Evolutionary conservation across 2,113 vertebrate species (phyloP).

Genomic region (Pelmatolapia mariae): DNA sequence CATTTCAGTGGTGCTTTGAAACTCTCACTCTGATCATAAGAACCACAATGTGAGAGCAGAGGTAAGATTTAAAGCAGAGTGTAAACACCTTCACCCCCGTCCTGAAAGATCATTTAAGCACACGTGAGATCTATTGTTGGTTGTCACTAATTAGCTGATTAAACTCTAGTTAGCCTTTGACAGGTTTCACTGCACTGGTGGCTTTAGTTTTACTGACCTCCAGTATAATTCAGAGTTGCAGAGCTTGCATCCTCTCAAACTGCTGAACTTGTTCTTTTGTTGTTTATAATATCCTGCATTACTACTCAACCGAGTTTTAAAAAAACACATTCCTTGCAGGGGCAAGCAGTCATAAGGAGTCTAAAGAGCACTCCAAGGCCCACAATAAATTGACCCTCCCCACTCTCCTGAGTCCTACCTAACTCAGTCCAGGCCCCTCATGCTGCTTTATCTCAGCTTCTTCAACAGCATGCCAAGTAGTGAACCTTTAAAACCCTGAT

Average conservation of each 20-base stretch:
- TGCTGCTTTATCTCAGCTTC: slow-evolving; percentile 36
- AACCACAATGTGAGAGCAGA: background rate
- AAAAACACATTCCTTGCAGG: slow-evolving; percentile 54
- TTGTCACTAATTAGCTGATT: background rate
- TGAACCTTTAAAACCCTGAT: slow-evolving; percentile 6
- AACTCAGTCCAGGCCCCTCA: background rate
- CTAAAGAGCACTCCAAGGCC: slow-evolving; percentile 51
- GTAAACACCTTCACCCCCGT: background rate
- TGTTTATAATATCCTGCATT: slow-evolving; percentile 45
- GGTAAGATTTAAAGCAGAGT: background rate
- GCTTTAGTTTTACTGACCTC: background rate
- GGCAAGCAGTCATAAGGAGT: slow-evolving; percentile 47
- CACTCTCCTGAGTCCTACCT: background rate
- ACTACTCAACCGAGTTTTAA: slow-evolving; percentile 48
- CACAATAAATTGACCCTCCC: slow-evolving; percentile 6
- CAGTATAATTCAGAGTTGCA: slow-evolving; percentile 29
- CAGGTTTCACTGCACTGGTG: background rate
- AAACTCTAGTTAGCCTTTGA: background rate
- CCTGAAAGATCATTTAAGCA: background rate
- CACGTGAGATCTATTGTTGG: background rate
- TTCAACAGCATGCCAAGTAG: background rate
- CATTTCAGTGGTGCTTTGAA: background rate
- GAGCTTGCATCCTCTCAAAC: slow-evolving; percentile 49
- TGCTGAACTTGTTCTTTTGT: slow-evolving; percentile 56
- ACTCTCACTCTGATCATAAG: background rate